Conservation (phyloP, 2,888 invertebrate genomes). For the Cepaea hortensis region DNA sequence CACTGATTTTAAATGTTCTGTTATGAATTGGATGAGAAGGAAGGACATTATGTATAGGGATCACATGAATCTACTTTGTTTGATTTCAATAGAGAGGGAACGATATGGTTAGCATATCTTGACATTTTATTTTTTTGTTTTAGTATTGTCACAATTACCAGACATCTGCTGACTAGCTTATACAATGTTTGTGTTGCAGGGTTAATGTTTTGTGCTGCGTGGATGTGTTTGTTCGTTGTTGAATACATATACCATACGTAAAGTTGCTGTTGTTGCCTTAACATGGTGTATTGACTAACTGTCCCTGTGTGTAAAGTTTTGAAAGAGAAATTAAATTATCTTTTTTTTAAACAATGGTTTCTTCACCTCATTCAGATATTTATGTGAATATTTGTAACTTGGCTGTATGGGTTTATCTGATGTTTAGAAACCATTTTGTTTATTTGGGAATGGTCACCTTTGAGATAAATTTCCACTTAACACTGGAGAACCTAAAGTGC, state of each 20-base stretch:
- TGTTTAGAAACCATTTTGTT: no score
- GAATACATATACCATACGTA: background rate
- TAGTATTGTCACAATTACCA: background rate
- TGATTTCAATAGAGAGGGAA: background rate
- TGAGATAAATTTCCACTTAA: no score
- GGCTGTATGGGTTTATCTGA: no score
- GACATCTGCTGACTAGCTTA: conserved; percentile 1
- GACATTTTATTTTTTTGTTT: background rate
- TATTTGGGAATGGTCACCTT: no score
- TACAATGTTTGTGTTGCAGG: no score
- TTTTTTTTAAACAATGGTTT: background rate
- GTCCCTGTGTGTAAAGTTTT: conserved; percentile 13
- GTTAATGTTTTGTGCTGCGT: no score
- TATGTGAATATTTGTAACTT: no score
- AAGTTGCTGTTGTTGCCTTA: background rate
- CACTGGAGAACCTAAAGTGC: no score
- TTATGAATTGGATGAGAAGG: background rate
- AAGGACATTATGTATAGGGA: background rate
- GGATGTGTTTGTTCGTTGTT: background rate
- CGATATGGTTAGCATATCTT: no score
- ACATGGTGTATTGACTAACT: background rate
- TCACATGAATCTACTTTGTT: background rate
- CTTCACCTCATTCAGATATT: background rate
- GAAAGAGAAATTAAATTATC: conserved; percentile 25
- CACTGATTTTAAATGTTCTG: background rate